Evolutionary conservation across 2,888 invertebrate species (phyloP).

Genomic region (Chaetoderma sp.): DNA sequence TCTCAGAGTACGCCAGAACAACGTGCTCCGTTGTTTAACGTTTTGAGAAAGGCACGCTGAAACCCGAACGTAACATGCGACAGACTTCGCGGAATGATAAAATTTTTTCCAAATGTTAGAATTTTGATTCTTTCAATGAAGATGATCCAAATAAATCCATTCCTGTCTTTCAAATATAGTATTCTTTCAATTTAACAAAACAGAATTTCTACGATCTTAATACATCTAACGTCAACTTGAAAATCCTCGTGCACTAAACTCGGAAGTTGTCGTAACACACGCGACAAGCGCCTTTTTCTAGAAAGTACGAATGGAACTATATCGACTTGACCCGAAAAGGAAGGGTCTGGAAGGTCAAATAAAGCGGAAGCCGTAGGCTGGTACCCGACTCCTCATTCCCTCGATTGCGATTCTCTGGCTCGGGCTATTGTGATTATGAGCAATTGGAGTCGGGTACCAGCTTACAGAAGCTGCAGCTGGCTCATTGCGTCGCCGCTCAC

Average conservation of each 20-base stretch:
- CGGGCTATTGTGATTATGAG: too few relatives aligned
- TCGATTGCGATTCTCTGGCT: too few relatives aligned
- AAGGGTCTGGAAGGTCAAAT: too few relatives aligned
- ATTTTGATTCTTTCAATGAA: background rate
- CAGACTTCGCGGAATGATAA: background rate
- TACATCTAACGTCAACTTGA: background rate
- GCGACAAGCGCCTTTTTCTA: background rate
- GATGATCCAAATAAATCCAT: background rate
- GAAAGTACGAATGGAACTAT: background rate
- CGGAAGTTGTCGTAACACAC: conserved; percentile 1
- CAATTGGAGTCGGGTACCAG: too few relatives aligned
- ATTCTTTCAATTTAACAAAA: background rate
- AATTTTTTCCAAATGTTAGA: background rate
- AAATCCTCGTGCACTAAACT: conserved; percentile 1
- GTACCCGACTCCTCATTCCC: too few relatives aligned
- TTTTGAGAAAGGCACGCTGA: too few relatives aligned
- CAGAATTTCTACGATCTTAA: background rate
- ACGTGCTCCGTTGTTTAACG: too few relatives aligned
- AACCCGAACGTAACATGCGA: too few relatives aligned
- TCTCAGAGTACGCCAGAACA: too few relatives aligned
- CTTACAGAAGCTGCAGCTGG: too few relatives aligned
- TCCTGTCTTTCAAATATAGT: background rate
- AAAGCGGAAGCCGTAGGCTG: too few relatives aligned
- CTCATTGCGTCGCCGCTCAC: too few relatives aligned
- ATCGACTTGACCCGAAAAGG: background rate